These are phyloP conservation scores for Protobothrops mucrosquamatus DNA, from an alignment of 2,113 vertebrate species.

Conservation along the genomic window DNA sequence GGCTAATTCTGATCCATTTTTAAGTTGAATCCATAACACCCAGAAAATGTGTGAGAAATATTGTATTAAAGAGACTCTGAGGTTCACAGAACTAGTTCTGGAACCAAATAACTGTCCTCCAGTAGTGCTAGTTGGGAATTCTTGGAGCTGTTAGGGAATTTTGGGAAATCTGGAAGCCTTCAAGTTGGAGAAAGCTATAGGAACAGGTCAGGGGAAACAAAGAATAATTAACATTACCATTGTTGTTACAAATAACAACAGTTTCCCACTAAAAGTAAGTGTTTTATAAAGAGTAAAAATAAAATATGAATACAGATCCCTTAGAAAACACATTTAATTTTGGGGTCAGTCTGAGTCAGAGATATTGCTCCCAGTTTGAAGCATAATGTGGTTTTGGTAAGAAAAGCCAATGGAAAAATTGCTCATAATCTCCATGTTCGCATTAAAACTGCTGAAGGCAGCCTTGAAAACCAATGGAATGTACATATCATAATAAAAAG, in stretches of 20 bases:
- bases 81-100: neutral
- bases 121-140: neutral
- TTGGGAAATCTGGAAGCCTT: neutral
- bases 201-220: neutral
- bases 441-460: constrained; percentile 57
- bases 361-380: constrained; percentile 63
- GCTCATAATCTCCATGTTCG: constrained; percentile 55
- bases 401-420: constrained; percentile 62
- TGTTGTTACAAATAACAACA: neutral
- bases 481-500: constrained; percentile 65
- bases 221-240: neutral
- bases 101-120: neutral
- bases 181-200: neutral
- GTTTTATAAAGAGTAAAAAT: neutral
- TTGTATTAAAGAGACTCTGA: neutral
- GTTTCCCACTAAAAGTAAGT: neutral
- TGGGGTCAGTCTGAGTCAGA: constrained; percentile 62
- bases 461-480: constrained; percentile 68
- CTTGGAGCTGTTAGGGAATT: neutral
- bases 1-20: neutral
- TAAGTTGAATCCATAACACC: neutral
- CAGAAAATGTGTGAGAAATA: neutral
- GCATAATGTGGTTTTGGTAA: constrained; percentile 62
- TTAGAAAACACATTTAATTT: constrained; percentile 39
- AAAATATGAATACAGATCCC: constrained; percentile 26